Conservation (phyloP, 2,888 invertebrate genomes). For the Ectemnius cavifrons region DNA sequence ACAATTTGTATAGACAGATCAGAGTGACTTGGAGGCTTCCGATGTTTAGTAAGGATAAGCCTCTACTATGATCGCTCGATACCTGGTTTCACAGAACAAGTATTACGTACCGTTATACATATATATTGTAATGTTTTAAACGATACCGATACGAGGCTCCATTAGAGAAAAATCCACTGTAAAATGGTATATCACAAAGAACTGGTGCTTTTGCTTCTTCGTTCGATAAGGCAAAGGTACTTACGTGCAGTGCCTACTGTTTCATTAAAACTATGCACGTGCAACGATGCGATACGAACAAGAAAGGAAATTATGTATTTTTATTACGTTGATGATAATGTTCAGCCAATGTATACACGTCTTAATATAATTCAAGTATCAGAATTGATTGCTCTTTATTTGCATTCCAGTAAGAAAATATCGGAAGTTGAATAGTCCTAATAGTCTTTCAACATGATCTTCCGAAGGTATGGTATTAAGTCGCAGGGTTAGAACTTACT, state of each 20-base stretch:
- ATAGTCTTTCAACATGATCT: conserved; percentile 55
- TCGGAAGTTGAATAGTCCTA: conserved; percentile 28
- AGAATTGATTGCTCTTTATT: conserved; percentile 53
- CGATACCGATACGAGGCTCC: conserved; percentile 54
- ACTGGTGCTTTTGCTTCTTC: conserved; percentile 70
- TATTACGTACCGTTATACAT: conserved; percentile 60
- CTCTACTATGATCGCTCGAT: conserved; percentile 47
- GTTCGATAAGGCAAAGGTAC: conserved; percentile 65
- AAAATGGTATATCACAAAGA: conserved; percentile 52
- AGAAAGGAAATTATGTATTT: conserved; percentile 58
- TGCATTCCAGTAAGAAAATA: conserved; percentile 62
- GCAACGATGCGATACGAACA: conserved; percentile 57
- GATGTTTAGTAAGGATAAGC: conserved; percentile 9
- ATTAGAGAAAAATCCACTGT: conserved; percentile 37
- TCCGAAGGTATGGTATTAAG: conserved; percentile 48
- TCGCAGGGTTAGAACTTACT: conserved; percentile 30
- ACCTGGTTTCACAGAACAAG: conserved; percentile 58
- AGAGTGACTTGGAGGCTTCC: conserved; percentile 19
- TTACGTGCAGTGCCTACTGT: conserved; percentile 68
- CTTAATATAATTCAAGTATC: conserved; percentile 38
- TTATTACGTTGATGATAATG: conserved; percentile 57
- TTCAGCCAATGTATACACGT: conserved; percentile 46
- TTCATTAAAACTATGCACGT: conserved; percentile 61
- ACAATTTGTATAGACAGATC: conserved; percentile 38
- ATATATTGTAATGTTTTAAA: conserved; percentile 52